Evolutionary conservation across 2,797 vertebrate species (phyloP).

Genomic region (Anisognathus igniventris): DNA sequence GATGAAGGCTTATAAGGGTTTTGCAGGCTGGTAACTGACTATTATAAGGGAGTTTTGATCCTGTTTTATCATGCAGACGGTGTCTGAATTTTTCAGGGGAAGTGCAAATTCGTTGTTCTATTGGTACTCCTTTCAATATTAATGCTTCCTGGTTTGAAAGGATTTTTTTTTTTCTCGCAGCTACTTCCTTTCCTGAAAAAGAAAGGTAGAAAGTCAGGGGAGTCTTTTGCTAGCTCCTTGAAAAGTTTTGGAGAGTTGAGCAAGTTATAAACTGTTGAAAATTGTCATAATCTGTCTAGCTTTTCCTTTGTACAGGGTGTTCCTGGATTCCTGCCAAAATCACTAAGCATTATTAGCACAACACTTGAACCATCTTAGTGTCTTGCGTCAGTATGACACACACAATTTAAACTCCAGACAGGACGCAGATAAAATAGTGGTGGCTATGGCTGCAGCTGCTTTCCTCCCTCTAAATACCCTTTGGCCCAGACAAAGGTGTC

Average conservation of each 20-base stretch:
- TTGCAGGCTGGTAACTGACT: background rate
- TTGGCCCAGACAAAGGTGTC: constrained; percentile 62
- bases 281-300: constrained; percentile 22
- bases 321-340: constrained; percentile 55
- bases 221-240: background rate
- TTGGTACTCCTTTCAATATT: background rate
- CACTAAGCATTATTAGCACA: constrained; percentile 55
- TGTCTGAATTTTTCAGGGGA: background rate
- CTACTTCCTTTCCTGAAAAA: background rate
- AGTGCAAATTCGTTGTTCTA: background rate
- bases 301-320: constrained; percentile 53
- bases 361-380: constrained; percentile 54
- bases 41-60: background rate
- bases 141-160: background rate
- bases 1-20: background rate
- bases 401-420: constrained; percentile 55
- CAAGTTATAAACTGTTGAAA: background rate
- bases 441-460: constrained; percentile 49
- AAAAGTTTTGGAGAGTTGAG: background rate
- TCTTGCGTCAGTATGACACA: constrained; percentile 65
- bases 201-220: background rate
- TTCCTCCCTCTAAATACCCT: constrained; percentile 39
- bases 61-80: background rate
- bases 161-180: background rate
- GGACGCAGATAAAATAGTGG: constrained; percentile 41